phyloP scores from a whole-genome alignment of 2,888 invertebrate species.

The Megamerina dolium region DNA sequence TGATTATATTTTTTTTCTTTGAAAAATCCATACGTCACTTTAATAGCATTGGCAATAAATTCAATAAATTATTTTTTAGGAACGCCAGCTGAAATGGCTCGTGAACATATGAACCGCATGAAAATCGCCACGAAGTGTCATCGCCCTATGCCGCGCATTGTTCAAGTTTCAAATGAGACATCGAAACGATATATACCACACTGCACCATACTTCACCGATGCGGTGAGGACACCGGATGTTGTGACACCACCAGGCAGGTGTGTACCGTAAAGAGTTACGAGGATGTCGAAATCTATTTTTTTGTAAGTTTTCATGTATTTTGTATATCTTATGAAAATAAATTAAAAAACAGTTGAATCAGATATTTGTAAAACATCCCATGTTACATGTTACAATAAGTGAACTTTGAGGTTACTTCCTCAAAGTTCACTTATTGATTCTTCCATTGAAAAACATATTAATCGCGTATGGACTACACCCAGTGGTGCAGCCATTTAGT shows the following conservation, averaged over 20 bases:
- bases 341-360: too few relatives aligned
- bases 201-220: conserved; percentile 79
- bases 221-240: conserved; percentile 81
- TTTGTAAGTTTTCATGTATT: conserved; percentile 34
- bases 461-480: too few relatives aligned
- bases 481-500: too few relatives aligned
- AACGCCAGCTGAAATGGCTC: conserved; percentile 26
- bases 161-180: conserved; percentile 36
- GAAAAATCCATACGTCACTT: too few relatives aligned
- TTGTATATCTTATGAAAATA: too few relatives aligned
- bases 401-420: too few relatives aligned
- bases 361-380: too few relatives aligned
- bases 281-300: conserved; percentile 36
- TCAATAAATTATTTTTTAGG: conserved; percentile 30
- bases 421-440: too few relatives aligned
- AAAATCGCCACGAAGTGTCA: conserved; percentile 32
- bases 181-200: conserved; percentile 73
- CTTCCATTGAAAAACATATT: too few relatives aligned
- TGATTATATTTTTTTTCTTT: too few relatives aligned
- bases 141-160: conserved; percentile 35
- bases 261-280: conserved; percentile 67
- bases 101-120: conserved; percentile 30
- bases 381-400: too few relatives aligned
- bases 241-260: conserved; percentile 64
- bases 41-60: too few relatives aligned